Conservation (phyloP, 2,113 vertebrate genomes). For the Monarcha castaneiventris region DNA sequence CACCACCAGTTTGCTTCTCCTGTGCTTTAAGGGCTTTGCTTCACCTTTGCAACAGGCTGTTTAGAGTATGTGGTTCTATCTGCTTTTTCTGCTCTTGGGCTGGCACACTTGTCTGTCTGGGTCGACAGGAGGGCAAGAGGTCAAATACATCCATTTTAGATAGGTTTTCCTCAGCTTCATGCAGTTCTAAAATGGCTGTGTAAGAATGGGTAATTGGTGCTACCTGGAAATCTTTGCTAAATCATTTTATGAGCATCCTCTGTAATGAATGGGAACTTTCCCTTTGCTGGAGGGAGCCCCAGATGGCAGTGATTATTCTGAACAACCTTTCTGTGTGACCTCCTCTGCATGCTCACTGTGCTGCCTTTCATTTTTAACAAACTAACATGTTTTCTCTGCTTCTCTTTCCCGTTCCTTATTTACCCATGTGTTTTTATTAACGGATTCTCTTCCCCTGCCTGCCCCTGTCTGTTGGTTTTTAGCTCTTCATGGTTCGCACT, state of each 20-base stretch:
- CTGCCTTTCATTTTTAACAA: conserved; percentile 58
- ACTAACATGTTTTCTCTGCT: conserved; percentile 65
- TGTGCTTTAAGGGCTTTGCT: neutral
- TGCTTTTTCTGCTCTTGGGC: neutral
- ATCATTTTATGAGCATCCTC: neutral
- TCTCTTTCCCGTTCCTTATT: conserved; percentile 57
- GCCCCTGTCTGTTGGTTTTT: conserved; percentile 79
- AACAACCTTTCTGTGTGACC: neutral
- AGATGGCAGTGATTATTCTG: neutral
- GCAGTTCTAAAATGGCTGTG: neutral
- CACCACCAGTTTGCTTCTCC: neutral
- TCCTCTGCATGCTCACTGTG: conserved; percentile 30
- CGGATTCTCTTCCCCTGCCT: conserved; percentile 70
- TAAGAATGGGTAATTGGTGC: neutral
- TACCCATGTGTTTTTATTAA: conserved; percentile 69
- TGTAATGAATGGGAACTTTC: neutral
- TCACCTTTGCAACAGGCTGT: neutral
- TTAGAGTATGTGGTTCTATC: neutral
- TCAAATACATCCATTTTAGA: neutral
- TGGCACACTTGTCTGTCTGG: neutral
- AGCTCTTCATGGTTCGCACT: conserved; percentile 85
- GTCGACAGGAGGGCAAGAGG: neutral
- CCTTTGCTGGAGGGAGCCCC: neutral
- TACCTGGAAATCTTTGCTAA: neutral
- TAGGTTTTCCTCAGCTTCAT: neutral